phyloP scores from a whole-genome alignment of 2,888 invertebrate species.

The Maniola hyperantus region DNA sequence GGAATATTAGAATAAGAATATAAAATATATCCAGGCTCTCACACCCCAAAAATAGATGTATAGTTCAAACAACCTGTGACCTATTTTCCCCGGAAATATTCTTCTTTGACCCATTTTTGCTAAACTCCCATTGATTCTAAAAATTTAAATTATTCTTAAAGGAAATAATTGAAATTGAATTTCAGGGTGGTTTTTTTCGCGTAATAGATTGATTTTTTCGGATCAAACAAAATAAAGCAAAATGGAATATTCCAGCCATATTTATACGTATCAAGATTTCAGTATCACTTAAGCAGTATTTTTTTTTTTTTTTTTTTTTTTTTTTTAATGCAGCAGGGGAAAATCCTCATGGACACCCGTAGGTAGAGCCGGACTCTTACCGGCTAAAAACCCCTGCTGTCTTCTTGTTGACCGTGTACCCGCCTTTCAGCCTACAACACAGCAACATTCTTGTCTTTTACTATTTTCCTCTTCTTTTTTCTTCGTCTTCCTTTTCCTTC shows the following conservation, averaged over 20 bases:
- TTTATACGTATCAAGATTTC: too few relatives aligned
- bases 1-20: neutral
- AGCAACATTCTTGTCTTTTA: too few relatives aligned
- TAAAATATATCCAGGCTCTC: neutral
- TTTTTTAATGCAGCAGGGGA: too few relatives aligned
- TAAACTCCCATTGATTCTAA: neutral
- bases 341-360: too few relatives aligned
- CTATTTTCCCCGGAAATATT: conserved; percentile 1
- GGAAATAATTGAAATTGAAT: neutral
- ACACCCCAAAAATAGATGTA: neutral
- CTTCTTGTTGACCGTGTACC: too few relatives aligned
- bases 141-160: neutral
- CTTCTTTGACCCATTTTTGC: neutral
- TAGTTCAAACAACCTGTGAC: neutral
- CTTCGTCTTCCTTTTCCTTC: too few relatives aligned
- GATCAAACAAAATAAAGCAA: neutral
- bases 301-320: too few relatives aligned
- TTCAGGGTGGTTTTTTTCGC: neutral
- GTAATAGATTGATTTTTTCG: neutral
- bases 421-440: too few relatives aligned
- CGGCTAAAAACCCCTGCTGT: too few relatives aligned
- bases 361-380: too few relatives aligned
- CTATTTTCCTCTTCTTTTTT: too few relatives aligned
- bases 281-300: neutral
- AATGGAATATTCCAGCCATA: neutral